Conservation (phyloP, 2,888 invertebrate species). For the Elmis aenea region DNA sequence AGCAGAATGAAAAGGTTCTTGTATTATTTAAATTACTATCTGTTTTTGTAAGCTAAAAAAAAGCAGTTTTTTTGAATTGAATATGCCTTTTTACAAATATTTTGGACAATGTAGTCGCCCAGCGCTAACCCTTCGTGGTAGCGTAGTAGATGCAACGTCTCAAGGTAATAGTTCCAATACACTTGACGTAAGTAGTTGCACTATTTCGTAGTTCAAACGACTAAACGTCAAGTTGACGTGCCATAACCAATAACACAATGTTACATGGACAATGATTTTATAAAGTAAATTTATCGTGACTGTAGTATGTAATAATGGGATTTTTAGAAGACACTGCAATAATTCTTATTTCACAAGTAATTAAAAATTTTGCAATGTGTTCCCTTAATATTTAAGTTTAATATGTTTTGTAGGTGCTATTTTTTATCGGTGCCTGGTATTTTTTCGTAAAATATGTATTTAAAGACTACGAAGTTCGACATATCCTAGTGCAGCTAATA, state of each 20-base stretch:
- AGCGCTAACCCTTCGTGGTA: too few species aligned
- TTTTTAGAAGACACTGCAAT: slow-evolving; percentile 55
- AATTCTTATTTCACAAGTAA: slow-evolving; percentile 15
- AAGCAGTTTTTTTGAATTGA: too few species aligned
- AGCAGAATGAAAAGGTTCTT: too few species aligned
- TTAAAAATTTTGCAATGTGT: not conserved
- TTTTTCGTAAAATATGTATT: slow-evolving; percentile 98
- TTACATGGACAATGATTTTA: too few species aligned
- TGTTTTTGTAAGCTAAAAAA: too few species aligned
- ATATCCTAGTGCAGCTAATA: slow-evolving; percentile 88
- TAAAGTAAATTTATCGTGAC: too few species aligned
- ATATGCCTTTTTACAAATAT: too few species aligned
- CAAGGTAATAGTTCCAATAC: too few species aligned
- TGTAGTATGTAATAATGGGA: slow-evolving; percentile 70
- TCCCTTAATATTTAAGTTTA: not conserved
- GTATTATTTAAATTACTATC: too few species aligned
- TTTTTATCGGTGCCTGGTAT: slow-evolving; percentile 96
- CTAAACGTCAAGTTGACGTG: slow-evolving; percentile 8
- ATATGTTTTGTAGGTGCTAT: slow-evolving; percentile 65
- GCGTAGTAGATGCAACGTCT: too few species aligned
- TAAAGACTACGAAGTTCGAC: slow-evolving; percentile 95
- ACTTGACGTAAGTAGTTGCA: too few species aligned
- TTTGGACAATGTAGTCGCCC: too few species aligned
- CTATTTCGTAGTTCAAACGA: slow-evolving; percentile 3
- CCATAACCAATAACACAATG: slow-evolving; percentile 11